phyloP scores from a whole-genome alignment of 2,113 vertebrate genomes.

The Hyperopisus bebe region DNA sequence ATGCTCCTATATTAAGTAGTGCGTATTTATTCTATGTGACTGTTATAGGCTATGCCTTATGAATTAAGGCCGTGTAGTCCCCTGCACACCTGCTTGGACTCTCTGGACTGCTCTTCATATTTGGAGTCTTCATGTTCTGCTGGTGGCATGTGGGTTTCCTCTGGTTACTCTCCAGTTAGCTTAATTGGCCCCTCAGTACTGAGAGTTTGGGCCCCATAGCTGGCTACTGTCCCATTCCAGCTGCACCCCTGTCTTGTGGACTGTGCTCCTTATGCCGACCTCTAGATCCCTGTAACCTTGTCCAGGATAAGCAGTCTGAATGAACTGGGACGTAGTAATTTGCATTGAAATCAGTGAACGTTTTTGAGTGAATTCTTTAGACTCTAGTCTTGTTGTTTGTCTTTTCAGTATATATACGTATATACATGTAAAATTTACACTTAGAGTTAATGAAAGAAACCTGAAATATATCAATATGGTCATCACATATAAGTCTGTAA shows the following conservation, averaged over 20 bases:
- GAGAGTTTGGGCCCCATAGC: background rate
- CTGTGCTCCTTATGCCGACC: background rate
- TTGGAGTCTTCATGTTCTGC: background rate
- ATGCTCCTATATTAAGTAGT: background rate
- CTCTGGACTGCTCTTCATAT: background rate
- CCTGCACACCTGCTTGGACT: background rate
- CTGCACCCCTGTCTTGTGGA: background rate
- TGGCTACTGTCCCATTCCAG: background rate
- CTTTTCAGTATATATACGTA: background rate
- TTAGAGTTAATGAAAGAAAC: conserved; percentile 1
- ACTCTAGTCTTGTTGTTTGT: background rate
- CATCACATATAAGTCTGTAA: background rate
- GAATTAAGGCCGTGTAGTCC: background rate
- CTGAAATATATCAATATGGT: background rate
- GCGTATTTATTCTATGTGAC: background rate
- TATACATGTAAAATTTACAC: background rate
- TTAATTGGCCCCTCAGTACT: background rate
- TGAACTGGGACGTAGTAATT: background rate
- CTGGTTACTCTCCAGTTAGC: background rate
- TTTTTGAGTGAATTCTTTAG: background rate
- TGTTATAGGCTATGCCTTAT: background rate
- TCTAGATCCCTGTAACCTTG: background rate
- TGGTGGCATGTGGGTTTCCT: background rate
- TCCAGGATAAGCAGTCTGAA: background rate
- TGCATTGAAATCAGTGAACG: background rate